Evolutionary conservation across 2,113 vertebrate species (phyloP).

Genomic region (Coptodon bakossiorum): DNA sequence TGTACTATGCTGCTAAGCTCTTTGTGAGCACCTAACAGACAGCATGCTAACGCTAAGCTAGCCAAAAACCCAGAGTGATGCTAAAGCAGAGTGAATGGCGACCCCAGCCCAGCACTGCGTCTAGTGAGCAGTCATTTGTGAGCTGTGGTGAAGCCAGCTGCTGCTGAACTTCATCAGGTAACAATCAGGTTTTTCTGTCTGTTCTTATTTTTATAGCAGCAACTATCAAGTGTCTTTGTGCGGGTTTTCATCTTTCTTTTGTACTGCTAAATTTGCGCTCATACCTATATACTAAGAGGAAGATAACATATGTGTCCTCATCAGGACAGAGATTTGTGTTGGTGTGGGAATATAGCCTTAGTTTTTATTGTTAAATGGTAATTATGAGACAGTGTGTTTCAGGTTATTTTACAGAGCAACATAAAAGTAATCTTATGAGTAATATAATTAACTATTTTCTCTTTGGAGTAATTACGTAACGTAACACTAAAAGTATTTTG

Average conservation of each 20-base stretch:
- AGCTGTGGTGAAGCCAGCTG: not conserved
- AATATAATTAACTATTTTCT: not conserved
- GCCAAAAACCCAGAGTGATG: not conserved
- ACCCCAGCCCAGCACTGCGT: not conserved
- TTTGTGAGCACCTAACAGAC: not conserved
- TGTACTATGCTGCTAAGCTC: not conserved
- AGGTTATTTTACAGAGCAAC: not conserved
- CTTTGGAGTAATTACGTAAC: too few relatives aligned
- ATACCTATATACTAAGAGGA: not conserved
- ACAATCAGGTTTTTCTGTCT: not conserved
- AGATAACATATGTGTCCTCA: not conserved
- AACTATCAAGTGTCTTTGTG: not conserved
- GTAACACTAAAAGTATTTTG: not conserved
- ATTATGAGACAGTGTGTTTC: not conserved
- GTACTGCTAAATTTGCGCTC: not conserved
- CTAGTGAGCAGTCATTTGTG: not conserved
- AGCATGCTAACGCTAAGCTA: not conserved
- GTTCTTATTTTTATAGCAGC: accelerated
- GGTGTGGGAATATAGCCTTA: not conserved
- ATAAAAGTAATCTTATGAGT: not conserved
- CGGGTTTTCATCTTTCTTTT: not conserved
- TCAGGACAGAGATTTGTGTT: not conserved
- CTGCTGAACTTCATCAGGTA: not conserved
- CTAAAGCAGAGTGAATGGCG: not conserved
- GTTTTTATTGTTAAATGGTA: not conserved